Evolutionary conservation across 2,888 invertebrate genomes (phyloP).

Genomic region (Drosophila lutescens): DNA sequence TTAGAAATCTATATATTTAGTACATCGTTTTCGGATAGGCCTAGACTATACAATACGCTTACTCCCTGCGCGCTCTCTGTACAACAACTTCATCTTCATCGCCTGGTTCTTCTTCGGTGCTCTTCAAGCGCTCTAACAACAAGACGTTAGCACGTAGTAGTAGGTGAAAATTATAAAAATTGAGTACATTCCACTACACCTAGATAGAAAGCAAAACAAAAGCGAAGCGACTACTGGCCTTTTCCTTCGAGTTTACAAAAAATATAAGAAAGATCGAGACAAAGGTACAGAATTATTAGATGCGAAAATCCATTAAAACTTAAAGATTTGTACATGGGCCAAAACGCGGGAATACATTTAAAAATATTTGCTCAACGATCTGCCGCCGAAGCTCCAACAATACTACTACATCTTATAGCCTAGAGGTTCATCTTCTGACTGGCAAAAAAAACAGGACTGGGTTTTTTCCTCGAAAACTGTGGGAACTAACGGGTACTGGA

Average conservation of each 20-base stretch:
- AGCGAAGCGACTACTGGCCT: neutral
- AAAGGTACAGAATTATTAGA: neutral
- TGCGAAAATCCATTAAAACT: neutral
- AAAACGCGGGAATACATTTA: neutral
- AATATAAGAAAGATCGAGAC: neutral
- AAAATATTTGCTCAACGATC: slow-evolving; percentile 7
- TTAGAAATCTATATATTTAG: neutral
- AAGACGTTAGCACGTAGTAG: neutral
- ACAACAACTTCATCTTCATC: neutral
- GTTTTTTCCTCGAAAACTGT: neutral
- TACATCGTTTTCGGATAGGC: neutral
- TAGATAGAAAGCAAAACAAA: neutral
- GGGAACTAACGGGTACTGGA: slow-evolving; percentile 13
- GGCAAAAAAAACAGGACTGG: slow-evolving; percentile 2
- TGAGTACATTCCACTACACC: neutral
- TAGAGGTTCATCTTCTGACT: slow-evolving; percentile 3
- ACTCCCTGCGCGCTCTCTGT: slow-evolving; percentile 2
- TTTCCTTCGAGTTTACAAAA: neutral
- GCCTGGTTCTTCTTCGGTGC: neutral
- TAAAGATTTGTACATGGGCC: slow-evolving; percentile 10
- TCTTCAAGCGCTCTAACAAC: slow-evolving; percentile 9
- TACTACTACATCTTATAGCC: slow-evolving; percentile 16
- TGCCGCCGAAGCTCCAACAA: slow-evolving; percentile 13
- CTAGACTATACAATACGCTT: slow-evolving; percentile 10
- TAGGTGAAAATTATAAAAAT: neutral